Conservation (phyloP, 2,888 invertebrate genomes). For the Oasisia sp. region DNA sequence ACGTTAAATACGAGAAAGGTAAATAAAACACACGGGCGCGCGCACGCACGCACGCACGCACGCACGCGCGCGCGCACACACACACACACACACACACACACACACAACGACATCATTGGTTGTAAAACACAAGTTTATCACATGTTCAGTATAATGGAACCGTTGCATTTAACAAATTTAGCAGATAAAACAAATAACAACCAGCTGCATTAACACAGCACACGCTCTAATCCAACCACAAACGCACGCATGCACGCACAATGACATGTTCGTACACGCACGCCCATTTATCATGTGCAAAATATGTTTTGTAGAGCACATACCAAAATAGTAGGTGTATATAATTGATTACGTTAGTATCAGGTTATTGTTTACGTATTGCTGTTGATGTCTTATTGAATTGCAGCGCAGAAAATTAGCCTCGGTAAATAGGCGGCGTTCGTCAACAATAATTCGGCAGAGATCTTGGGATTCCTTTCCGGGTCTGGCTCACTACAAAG, state of each 20-base stretch:
- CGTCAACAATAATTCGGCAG: neutral
- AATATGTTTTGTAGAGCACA: too few species aligned
- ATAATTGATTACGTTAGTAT: neutral
- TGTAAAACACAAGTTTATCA: too few species aligned
- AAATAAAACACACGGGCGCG: neutral
- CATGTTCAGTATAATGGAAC: too few species aligned
- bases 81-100: too few species aligned
- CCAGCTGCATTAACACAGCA: too few species aligned
- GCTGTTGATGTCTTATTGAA: neutral
- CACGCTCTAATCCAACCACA: too few species aligned
- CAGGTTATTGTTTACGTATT: neutral
- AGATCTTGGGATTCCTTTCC: slow-evolving; percentile 9
- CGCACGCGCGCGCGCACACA: too few species aligned
- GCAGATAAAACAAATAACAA: too few species aligned
- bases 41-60: too few species aligned
- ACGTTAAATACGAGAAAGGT: neutral
- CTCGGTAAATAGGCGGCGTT: neutral
- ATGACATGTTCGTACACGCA: neutral
- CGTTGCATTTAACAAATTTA: too few species aligned
- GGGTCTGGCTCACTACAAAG: neutral
- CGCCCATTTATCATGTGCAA: neutral
- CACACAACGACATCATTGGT: too few species aligned
- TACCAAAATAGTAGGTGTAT: too few species aligned
- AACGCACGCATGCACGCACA: neutral
- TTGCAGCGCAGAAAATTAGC: neutral